Evolutionary conservation across 2,797 vertebrate genomes (phyloP).

Genomic region (Crax fasciolata): DNA sequence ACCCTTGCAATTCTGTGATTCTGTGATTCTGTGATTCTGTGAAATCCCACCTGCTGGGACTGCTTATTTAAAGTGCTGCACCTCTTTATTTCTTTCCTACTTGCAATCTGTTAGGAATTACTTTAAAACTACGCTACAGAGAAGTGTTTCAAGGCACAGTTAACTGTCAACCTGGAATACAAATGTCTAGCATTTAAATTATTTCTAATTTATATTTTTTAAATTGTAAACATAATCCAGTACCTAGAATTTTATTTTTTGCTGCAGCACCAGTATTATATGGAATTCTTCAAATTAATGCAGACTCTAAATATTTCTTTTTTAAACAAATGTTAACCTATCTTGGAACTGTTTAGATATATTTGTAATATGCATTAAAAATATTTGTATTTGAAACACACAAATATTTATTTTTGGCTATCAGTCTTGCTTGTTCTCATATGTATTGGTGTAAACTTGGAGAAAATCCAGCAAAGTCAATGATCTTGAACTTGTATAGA

Average conservation of each 20-base stretch:
- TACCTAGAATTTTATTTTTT: background rate
- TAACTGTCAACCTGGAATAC: background rate
- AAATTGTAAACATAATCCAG: background rate
- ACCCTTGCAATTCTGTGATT: too few relatives aligned
- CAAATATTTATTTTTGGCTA: background rate
- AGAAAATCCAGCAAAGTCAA: background rate
- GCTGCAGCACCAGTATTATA: background rate
- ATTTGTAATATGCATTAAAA: background rate
- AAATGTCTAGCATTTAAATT: background rate
- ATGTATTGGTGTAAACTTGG: background rate
- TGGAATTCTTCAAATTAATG: background rate
- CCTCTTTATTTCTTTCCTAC: background rate
- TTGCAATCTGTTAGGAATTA: background rate
- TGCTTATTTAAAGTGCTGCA: background rate
- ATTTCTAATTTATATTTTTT: background rate
- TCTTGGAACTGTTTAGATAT: background rate
- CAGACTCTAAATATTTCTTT: background rate
- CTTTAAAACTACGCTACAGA: background rate
- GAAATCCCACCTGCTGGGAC: background rate
- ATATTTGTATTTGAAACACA: background rate
- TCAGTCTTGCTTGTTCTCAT: background rate
- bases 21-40: too few relatives aligned
- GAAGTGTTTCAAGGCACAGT: background rate
- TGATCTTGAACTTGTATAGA: constrained; percentile 31
- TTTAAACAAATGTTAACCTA: background rate